Conservation (phyloP, 1,140 invertebrate species). For the Hycleus phaleratus region DNA sequence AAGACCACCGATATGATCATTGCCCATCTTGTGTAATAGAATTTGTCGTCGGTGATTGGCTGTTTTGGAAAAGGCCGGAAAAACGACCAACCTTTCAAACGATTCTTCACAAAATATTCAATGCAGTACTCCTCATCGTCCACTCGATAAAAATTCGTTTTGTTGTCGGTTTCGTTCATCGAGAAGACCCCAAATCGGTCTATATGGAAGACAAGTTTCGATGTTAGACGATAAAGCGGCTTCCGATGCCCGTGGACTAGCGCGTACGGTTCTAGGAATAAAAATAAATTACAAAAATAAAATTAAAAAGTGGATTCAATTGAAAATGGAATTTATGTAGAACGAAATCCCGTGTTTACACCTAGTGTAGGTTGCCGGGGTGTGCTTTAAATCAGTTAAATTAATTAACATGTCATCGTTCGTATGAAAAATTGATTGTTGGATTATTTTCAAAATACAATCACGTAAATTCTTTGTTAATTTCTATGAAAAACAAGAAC, state of each 20-base stretch:
- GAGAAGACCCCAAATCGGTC: conserved; percentile 11
- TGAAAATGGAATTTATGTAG: no score
- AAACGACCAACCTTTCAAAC: conserved; percentile 12
- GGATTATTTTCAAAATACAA: no score
- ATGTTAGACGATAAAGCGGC: neutral
- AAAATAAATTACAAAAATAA: neutral
- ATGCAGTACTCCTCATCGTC: conserved; percentile 22
- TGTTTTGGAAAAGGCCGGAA: conserved; percentile 9
- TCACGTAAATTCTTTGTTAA: no score
- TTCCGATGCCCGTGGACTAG: conserved; percentile 7
- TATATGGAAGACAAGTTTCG: conserved; percentile 9
- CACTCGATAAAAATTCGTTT: conserved; percentile 1
- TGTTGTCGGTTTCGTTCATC: neutral
- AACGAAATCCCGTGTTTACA: no score
- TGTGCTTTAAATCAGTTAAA: no score
- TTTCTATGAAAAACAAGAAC: no score
- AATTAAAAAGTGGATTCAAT: no score
- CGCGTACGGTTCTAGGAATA: conserved; percentile 15
- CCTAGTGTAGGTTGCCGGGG: no score
- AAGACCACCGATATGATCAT: conserved; percentile 37
- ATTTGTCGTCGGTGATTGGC: conserved; percentile 8
- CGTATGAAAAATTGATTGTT: no score
- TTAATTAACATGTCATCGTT: no score
- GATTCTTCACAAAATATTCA: conserved; percentile 17
- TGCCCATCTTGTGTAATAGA: conserved; percentile 22